phyloP scores from a whole-genome alignment of 2,797 vertebrate genomes.

The Neomorphus geoffroyi region DNA sequence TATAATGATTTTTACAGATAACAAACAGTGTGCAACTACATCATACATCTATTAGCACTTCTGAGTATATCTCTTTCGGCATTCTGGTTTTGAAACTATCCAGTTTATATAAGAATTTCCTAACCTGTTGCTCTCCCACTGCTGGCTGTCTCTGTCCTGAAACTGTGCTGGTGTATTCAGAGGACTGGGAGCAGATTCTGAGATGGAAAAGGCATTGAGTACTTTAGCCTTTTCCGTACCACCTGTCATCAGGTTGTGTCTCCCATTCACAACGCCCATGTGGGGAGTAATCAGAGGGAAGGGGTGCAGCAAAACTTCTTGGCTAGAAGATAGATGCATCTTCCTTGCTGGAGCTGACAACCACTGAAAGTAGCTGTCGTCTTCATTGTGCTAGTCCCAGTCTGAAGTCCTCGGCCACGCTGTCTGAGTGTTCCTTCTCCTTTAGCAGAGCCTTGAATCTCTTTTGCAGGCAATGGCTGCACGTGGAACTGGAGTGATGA shows the following conservation, averaged over 20 bases:
- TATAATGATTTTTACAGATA: not conserved
- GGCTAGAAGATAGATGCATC: not conserved
- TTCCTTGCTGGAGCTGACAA: not conserved
- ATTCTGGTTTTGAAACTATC: not conserved
- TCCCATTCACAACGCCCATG: not conserved
- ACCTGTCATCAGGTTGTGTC: not conserved
- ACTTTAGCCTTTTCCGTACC: not conserved
- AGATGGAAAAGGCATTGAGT: not conserved
- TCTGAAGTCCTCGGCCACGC: not conserved
- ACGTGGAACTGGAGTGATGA: not conserved
- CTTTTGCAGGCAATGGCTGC: not conserved
- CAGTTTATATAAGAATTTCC: not conserved
- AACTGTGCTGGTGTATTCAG: not conserved
- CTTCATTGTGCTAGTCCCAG: not conserved
- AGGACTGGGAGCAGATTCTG: not conserved
- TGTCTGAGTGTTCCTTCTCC: not conserved
- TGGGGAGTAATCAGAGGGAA: no score
- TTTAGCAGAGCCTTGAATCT: not conserved
- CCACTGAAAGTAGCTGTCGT: not conserved
- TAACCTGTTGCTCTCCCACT: not conserved
- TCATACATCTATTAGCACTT: not conserved
- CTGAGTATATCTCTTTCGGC: not conserved
- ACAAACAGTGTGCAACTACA: not conserved
- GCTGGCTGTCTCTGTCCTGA: not conserved
- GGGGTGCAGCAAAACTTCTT: not conserved